phyloP scores from a whole-genome alignment of 2,888 invertebrate genomes.

The Callyntrura sp. region DNA sequence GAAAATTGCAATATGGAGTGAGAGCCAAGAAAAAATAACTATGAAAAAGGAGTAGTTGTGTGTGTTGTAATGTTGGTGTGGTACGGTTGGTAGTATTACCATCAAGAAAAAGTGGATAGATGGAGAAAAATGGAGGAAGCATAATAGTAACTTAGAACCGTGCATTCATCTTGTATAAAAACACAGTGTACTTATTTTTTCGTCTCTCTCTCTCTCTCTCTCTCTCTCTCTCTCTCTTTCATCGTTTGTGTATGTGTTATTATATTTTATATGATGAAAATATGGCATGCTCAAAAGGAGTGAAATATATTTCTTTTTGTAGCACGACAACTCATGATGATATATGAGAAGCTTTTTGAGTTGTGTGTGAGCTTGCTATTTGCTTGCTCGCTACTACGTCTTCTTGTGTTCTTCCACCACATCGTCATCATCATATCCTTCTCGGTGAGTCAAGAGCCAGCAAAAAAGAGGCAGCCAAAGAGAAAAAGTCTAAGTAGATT shows the following conservation, averaged over 20 bases:
- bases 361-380: conserved; percentile 67
- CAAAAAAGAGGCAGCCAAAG: conserved; percentile 67
- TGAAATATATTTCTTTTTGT: conserved; percentile 77
- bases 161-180: conserved; percentile 11
- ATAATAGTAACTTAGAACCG: not conserved
- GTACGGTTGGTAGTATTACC: conserved; percentile 26
- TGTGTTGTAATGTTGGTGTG: not conserved
- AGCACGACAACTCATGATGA: conserved; percentile 77
- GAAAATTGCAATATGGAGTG: conserved; percentile 75
- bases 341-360: conserved; percentile 78
- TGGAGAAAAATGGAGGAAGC: conserved; percentile 73
- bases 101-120: conserved; percentile 52
- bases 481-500: conserved; percentile 45
- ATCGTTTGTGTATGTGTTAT: conserved; percentile 56
- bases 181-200: conserved; percentile 12
- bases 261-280: conserved; percentile 75
- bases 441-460: conserved; percentile 69
- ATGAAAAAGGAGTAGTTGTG: conserved; percentile 15
- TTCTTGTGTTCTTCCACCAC: conserved; percentile 55
- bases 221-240: conserved; percentile 25
- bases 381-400: conserved; percentile 50
- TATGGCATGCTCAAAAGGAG: conserved; percentile 76
- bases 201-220: too few species aligned
- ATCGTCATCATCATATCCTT: conserved; percentile 39
- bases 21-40: conserved; percentile 65